Evolutionary conservation across 2,113 vertebrate genomes (phyloP).

Genomic region (Ovis aries): DNA sequence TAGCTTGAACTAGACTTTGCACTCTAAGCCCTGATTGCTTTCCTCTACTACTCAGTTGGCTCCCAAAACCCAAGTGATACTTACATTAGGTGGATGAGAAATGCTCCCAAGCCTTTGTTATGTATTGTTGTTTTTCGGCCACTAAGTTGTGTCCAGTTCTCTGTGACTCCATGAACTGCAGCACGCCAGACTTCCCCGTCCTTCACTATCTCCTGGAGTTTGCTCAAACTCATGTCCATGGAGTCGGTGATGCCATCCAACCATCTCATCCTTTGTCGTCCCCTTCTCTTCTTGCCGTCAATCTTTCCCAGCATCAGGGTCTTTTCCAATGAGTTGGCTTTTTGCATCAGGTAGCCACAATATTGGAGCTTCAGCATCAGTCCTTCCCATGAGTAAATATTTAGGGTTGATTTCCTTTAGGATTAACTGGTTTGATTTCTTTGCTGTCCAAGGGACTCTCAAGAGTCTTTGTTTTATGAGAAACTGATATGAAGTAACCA

Average conservation of each 20-base stretch:
- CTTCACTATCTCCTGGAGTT: neutral
- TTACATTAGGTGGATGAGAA: neutral
- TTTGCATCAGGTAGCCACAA: neutral
- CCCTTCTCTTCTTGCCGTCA: neutral
- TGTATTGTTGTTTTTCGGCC: neutral
- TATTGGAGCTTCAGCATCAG: neutral
- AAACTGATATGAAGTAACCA: neutral
- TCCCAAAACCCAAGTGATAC: neutral
- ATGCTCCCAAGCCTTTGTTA: neutral
- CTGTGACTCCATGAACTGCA: neutral
- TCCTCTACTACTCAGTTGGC: neutral
- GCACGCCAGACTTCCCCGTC: neutral
- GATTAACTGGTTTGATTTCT: neutral
- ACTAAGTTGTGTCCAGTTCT: neutral
- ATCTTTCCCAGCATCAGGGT: neutral
- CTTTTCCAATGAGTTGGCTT: neutral
- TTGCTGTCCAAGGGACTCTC: neutral
- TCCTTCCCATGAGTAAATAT: neutral
- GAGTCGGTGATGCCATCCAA: neutral
- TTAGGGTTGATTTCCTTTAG: neutral
- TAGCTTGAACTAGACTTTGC: neutral
- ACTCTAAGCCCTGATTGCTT: neutral
- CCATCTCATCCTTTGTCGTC: neutral
- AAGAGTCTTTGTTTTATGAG: neutral
- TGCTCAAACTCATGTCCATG: neutral